Conservation (phyloP, 2,888 invertebrate genomes). For the Acrocera orbiculus region DNA sequence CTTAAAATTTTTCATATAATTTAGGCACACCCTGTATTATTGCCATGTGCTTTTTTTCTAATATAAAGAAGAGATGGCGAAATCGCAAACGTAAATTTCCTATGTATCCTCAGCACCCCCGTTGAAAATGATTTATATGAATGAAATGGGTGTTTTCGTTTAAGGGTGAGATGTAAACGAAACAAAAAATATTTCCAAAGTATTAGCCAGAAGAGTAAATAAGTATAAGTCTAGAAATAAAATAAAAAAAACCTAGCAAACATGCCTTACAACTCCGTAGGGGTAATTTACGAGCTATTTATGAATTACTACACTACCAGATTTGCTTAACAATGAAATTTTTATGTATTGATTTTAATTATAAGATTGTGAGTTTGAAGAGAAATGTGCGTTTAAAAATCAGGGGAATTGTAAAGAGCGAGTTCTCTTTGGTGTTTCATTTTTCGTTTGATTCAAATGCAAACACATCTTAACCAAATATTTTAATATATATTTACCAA, state of each 20-base stretch:
- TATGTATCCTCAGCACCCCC: slow-evolving; percentile 11
- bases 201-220: not conserved
- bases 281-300: slow-evolving; percentile 12
- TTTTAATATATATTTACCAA: too few relatives aligned
- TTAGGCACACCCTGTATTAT: too few relatives aligned
- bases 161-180: slow-evolving; percentile 3
- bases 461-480: too few relatives aligned
- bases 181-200: not conserved
- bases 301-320: slow-evolving; percentile 10
- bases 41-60: too few relatives aligned
- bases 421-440: too few relatives aligned
- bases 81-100: too few relatives aligned
- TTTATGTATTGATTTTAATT: not conserved
- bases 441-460: too few relatives aligned
- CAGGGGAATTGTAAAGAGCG: not conserved
- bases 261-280: slow-evolving; percentile 9
- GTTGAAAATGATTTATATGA: slow-evolving; percentile 11
- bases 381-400: not conserved
- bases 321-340: not conserved
- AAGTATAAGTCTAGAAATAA: slow-evolving; percentile 3
- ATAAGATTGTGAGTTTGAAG: not conserved
- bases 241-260: slow-evolving; percentile 5
- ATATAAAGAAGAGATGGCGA: too few relatives aligned
- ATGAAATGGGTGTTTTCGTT: slow-evolving; percentile 9
- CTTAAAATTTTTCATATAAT: too few relatives aligned